phyloP scores from a whole-genome alignment of 2,113 vertebrate species.

The Podilymbus podiceps region DNA sequence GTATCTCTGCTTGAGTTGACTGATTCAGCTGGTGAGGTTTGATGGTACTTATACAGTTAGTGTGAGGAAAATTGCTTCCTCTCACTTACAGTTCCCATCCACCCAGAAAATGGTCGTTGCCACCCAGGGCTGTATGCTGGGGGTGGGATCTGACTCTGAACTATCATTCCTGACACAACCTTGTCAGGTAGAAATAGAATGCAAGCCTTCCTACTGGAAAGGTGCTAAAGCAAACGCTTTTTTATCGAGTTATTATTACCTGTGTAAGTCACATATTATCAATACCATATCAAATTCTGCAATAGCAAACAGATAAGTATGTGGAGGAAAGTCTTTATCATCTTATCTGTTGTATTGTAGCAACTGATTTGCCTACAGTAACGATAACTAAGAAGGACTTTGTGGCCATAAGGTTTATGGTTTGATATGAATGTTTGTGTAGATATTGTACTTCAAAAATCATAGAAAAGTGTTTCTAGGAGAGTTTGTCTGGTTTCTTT shows the following conservation, averaged over 20 bases:
- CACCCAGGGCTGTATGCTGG: fast-evolving
- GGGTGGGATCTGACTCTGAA: not conserved
- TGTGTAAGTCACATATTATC: not conserved
- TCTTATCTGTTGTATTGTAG: not conserved
- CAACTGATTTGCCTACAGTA: not conserved
- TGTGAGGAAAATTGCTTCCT: not conserved
- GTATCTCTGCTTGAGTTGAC: not conserved
- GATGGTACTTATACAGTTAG: fast-evolving
- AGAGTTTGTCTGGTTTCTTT: not conserved
- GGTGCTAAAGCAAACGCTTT: not conserved
- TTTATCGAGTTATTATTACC: not conserved
- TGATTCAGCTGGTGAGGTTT: not conserved
- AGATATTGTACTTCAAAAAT: not conserved
- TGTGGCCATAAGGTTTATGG: not conserved
- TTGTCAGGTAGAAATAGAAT: not conserved
- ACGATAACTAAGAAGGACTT: not conserved
- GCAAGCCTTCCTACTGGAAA: not conserved
- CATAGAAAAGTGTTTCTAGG: not conserved
- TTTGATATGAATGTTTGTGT: not conserved
- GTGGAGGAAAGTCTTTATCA: not conserved
- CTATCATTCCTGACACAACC: fast-evolving
- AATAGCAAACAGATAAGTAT: not conserved
- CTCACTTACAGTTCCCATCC: fast-evolving
- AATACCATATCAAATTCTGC: not conserved
- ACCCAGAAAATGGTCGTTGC: not conserved